A percentile compares a stretch with the other conserved stretches of the same genome.
Evolutionary conservation across 2,888 invertebrate species (phyloP).

Genomic region (Aplocera efformata): DNA sequence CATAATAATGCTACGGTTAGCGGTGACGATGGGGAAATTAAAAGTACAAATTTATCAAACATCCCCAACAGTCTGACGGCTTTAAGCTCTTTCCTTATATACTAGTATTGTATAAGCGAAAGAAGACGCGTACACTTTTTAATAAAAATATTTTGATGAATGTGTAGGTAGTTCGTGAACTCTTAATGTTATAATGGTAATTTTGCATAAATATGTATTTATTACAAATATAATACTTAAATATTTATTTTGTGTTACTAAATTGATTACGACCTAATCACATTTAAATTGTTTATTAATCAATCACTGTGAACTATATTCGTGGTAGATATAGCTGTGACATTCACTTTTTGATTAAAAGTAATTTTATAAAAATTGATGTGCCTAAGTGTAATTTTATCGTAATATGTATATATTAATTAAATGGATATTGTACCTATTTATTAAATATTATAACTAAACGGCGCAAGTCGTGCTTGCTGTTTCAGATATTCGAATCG

Average conservation of each 20-base stretch:
- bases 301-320: constrained; percentile 52
- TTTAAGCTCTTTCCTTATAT: constrained; percentile 65
- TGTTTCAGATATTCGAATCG: constrained; percentile 27
- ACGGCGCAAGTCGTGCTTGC: constrained; percentile 28
- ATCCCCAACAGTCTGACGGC: constrained; percentile 54
- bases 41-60: constrained; percentile 77
- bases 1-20: constrained; percentile 46
- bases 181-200: constrained; percentile 32
- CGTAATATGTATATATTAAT: constrained; percentile 65
- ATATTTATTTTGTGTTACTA: constrained; percentile 25
- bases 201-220: constrained; percentile 36
- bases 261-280: constrained; percentile 40
- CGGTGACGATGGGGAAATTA: constrained; percentile 52
- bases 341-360: constrained; percentile 72
- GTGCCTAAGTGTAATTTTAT: constrained; percentile 81
- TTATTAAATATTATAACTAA: constrained; percentile 49
- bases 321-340: constrained; percentile 66
- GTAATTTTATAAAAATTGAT: constrained; percentile 81
- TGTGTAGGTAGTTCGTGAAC: constrained; percentile 56
- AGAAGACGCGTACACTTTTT: constrained; percentile 57
- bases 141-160: constrained; percentile 55
- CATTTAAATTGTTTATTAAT: constrained; percentile 38
- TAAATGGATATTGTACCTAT: constrained; percentile 49
- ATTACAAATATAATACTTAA: constrained; percentile 26
- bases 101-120: constrained; percentile 57